phyloP scores from a whole-genome alignment of 2,888 invertebrate species.

The Melinaea marsaeus region DNA sequence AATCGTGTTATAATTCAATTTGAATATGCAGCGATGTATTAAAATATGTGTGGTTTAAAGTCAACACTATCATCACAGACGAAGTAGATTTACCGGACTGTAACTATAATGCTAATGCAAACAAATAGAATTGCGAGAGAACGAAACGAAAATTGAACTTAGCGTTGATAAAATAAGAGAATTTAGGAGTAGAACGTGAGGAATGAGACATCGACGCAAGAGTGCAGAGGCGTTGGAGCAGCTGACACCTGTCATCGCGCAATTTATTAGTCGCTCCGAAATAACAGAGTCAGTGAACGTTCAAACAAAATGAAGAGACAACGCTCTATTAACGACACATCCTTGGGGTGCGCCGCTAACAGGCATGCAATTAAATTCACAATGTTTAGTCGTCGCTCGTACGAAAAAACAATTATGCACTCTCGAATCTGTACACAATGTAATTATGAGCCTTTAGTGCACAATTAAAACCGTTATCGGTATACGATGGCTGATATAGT shows the following conservation, averaged over 20 bases:
- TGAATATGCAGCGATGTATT: background rate
- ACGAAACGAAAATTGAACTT: slow-evolving; percentile 74
- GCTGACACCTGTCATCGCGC: slow-evolving; percentile 78
- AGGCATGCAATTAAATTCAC: slow-evolving; percentile 61
- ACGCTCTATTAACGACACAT: slow-evolving; percentile 74
- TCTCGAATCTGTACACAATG: slow-evolving; percentile 29
- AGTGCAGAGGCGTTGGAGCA: slow-evolving; percentile 77
- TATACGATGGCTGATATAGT: slow-evolving; percentile 39
- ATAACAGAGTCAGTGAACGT: slow-evolving; percentile 75
- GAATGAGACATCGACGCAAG: slow-evolving; percentile 78
- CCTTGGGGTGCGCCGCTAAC: slow-evolving; percentile 60
- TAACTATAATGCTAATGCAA: slow-evolving; percentile 58
- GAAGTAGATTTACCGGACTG: slow-evolving; percentile 50
- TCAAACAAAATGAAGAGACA: slow-evolving; percentile 73
- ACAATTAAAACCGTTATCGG: slow-evolving; percentile 41
- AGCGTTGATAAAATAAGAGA: slow-evolving; percentile 77
- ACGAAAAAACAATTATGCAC: slow-evolving; percentile 31
- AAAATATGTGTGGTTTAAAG: slow-evolving; percentile 12
- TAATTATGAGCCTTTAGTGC: slow-evolving; percentile 37
- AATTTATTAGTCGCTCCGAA: slow-evolving; percentile 77
- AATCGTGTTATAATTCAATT: slow-evolving; percentile 2
- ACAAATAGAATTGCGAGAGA: slow-evolving; percentile 66
- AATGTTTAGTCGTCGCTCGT: slow-evolving; percentile 35
- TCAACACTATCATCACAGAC: slow-evolving; percentile 23
- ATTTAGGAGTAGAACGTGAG: slow-evolving; percentile 75